Base-by-base conservation (phyloP, 2,113 vertebrate genomes). In the Centropristis striata region DNA sequence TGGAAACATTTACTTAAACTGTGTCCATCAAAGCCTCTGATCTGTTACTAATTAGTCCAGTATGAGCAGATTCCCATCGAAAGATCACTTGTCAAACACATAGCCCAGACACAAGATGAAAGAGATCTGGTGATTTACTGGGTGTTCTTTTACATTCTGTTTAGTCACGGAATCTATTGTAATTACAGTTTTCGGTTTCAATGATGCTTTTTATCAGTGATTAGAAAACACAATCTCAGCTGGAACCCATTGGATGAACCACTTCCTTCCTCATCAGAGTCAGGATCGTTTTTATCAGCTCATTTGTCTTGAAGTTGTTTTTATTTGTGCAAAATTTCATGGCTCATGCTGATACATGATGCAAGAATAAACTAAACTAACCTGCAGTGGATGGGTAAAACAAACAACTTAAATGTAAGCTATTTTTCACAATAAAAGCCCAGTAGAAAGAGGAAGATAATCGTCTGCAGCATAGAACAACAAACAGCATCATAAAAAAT, bases 1-100 rank as follows among this genome's bases (percentile, higher is more conserved):
- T 93, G 90, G 92, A 93, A 93, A 92, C 89, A 90, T 93, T 92
- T 90, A 93, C 90, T 92, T 90, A 91, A 84, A 91, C 77, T 68
- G 60, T 92, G 90, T 91, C 89, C 74, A 81, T 94, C 93, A 94
- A 88, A 91, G 75, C 68, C 70, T 78, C 82, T 66, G 77, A 87
- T 92, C 91, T 90, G 86, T 75, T 86, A 66, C 81, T 88, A 90
- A 93, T 92, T 92, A 90, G 84, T 70, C 74, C 83, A 80, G 63
- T 78, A 85, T 71, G 84, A 86, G 60, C 64, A 68, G 61, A 82
- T 75, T 83, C 46, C 60, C 78, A 65, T 86, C 77, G 53, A 75
- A 76, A 81, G 77, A 81, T 83, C 57, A 71, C 74, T 85, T 44
- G 59, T 91, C 77, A 82, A 71, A 66, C 28, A 74, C 49, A 53